phyloP scores from a whole-genome alignment of 1,140 invertebrate species.

The Mercenaria mercenaria region DNA sequence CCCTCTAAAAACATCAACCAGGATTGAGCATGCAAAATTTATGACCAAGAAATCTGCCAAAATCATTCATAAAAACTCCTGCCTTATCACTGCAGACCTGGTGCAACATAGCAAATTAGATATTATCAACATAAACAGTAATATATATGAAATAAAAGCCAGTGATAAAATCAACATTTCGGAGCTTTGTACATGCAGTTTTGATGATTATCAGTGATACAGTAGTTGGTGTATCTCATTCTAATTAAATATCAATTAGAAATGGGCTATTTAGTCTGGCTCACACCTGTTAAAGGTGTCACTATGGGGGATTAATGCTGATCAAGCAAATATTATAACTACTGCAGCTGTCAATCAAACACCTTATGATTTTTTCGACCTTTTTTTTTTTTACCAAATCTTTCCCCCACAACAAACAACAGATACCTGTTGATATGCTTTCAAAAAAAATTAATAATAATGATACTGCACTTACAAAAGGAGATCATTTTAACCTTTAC shows the following conservation, averaged over 20 bases:
- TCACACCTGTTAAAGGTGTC: constrained; percentile 20
- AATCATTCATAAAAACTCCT: constrained; percentile 18
- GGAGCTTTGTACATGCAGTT: constrained; percentile 19
- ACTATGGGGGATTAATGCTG: neutral
- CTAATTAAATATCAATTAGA: constrained; percentile 48
- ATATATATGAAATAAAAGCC: constrained; percentile 27
- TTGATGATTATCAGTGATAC: constrained; percentile 34
- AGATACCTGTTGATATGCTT: too few relatives aligned
- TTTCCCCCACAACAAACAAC: too few relatives aligned
- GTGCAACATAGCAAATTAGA: neutral
- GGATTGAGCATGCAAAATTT: neutral
- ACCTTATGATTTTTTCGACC: neutral
- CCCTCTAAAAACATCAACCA: neutral
- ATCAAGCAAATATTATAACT: constrained; percentile 17
- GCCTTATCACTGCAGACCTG: neutral
- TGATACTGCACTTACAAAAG: too few relatives aligned
- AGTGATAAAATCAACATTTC: constrained; percentile 12
- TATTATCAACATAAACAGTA: constrained; percentile 22
- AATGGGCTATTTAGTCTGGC: constrained; percentile 7
- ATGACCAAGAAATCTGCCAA: neutral
- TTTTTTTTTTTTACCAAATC: neutral
- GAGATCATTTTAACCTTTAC: too few relatives aligned
- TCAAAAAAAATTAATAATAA: too few relatives aligned
- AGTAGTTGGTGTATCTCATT: neutral
- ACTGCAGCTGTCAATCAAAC: constrained; percentile 28